Conservation (phyloP, 2,113 vertebrate genomes). For the Saguinus midas region DNA sequence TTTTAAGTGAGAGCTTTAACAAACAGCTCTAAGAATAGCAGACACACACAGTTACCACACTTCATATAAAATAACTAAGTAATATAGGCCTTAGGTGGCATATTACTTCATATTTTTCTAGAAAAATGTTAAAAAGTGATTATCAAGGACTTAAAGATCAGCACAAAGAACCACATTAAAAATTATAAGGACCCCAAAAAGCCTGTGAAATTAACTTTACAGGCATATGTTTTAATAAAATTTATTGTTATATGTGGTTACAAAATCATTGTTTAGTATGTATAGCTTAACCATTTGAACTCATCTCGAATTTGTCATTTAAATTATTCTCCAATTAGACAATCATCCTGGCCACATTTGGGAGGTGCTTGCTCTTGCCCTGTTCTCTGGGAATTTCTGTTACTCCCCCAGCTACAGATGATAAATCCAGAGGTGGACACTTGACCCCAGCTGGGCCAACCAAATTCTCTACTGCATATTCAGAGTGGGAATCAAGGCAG, state of each 20-base stretch:
- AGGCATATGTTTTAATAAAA: conserved; percentile 37
- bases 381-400: background rate
- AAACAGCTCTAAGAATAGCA: background rate
- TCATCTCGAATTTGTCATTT: background rate
- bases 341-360: background rate
- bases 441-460: background rate
- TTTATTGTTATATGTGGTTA: background rate
- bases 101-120: conserved; percentile 37
- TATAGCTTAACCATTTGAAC: conserved; percentile 14
- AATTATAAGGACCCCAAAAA: background rate
- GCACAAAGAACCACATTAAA: conserved; percentile 2
- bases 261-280: conserved; percentile 12
- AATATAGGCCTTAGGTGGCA: background rate
- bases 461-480: background rate
- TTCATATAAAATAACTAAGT: conserved; percentile 16
- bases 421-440: background rate
- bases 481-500: background rate
- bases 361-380: background rate
- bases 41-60: background rate
- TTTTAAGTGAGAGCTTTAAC: background rate
- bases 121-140: conserved; percentile 29
- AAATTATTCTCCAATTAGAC: background rate
- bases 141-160: conserved; percentile 20
- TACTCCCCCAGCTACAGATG: background rate
- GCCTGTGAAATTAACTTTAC: conserved; percentile 48